These are phyloP conservation scores for Exocentrus adspersus DNA, from an alignment of 2,888 invertebrate species.

Conservation along the genomic window DNA sequence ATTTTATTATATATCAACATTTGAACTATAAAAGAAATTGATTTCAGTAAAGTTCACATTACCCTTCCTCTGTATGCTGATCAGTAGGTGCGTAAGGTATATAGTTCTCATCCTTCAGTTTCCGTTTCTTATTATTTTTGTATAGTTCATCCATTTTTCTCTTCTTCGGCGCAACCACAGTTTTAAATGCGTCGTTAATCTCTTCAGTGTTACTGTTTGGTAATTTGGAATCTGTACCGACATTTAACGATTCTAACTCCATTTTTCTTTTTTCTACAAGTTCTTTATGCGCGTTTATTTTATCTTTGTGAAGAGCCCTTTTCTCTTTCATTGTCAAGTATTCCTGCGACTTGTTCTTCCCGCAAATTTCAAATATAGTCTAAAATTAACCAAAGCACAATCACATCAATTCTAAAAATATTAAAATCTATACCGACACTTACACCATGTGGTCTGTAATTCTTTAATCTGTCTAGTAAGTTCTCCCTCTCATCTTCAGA, in stretches of 20 bases:
- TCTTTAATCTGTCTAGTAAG: slow-evolving; percentile 75
- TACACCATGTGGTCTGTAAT: slow-evolving; percentile 79
- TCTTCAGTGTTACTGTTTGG: slow-evolving; percentile 66
- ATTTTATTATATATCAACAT: slow-evolving; percentile 1
- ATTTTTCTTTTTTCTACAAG: slow-evolving; percentile 59
- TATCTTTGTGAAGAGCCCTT: slow-evolving; percentile 75
- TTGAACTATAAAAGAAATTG: slow-evolving; percentile 14
- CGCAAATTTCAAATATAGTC: slow-evolving; percentile 94
- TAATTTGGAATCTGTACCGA: slow-evolving; percentile 51
- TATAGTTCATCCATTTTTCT: slow-evolving; percentile 69
- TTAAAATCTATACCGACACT: slow-evolving; percentile 52
- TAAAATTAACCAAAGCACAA: too few relatives aligned
- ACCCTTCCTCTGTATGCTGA: slow-evolving; percentile 86
- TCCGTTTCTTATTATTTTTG: slow-evolving; percentile 68
- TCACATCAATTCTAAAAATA: too few relatives aligned
- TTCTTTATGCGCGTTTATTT: slow-evolving; percentile 65
- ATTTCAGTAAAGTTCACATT: too few relatives aligned
- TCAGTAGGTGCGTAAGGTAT: slow-evolving; percentile 88
- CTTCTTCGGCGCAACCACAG: slow-evolving; percentile 68
- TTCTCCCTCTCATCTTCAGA: slow-evolving; percentile 63
- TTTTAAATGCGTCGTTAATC: slow-evolving; percentile 68
- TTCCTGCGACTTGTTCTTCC: slow-evolving; percentile 80
- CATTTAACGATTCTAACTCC: slow-evolving; percentile 53
- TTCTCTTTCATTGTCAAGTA: slow-evolving; percentile 90
- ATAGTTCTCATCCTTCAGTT: slow-evolving; percentile 82